Conservation (phyloP, 2,113 vertebrate species). For the Pundamilia nyererei region DNA sequence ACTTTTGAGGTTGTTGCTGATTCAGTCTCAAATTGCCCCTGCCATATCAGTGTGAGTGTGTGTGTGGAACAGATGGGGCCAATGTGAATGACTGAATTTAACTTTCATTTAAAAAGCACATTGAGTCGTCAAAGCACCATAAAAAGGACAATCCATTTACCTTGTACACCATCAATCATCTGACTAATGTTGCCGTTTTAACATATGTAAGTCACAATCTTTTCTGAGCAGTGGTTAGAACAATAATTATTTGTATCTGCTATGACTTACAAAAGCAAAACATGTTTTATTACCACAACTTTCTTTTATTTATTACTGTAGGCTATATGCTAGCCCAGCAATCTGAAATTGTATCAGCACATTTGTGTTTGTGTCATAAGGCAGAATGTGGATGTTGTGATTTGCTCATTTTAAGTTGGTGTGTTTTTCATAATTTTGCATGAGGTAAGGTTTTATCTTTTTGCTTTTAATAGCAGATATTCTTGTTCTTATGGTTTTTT, state of each 20-base stretch:
- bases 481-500: background rate
- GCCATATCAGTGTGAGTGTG: background rate
- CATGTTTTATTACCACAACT: background rate
- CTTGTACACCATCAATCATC: background rate
- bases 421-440: background rate
- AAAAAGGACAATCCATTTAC: background rate
- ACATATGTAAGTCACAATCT: background rate
- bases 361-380: background rate
- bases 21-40: background rate
- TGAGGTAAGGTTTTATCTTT: background rate
- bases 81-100: background rate
- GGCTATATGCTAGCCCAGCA: background rate
- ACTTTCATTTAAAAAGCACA: background rate
- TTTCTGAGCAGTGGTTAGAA: background rate
- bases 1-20: background rate
- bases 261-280: background rate
- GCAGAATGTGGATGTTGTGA: background rate
- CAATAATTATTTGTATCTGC: background rate
- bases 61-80: background rate
- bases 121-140: background rate
- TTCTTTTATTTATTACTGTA: background rate
- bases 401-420: background rate
- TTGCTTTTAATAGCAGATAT: background rate
- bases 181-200: background rate
- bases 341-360: background rate